These are phyloP conservation scores for Heterodera carotae DNA, from an alignment of 1,140 invertebrate species.

Conservation along the genomic window DNA sequence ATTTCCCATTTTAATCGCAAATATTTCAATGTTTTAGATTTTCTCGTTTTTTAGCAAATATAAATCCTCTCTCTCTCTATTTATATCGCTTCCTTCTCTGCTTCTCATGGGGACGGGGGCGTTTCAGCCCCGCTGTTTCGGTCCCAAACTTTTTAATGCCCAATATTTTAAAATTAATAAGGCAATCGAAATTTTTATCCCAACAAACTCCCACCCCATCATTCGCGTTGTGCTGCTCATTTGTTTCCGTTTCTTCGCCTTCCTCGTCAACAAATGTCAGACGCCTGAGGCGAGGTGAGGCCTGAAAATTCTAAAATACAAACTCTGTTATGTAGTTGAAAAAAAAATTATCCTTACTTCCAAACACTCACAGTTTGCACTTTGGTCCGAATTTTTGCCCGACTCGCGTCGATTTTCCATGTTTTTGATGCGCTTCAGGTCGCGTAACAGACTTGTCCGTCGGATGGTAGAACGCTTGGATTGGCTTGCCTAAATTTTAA, in stretches of 20 bases:
- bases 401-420: slow-evolving; percentile 46
- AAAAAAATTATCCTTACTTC: neutral
- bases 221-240: neutral
- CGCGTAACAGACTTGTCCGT: slow-evolving; percentile 55
- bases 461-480: slow-evolving; percentile 60
- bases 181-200: neutral
- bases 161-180: too few species aligned
- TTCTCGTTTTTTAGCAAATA: too few species aligned
- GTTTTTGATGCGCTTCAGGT: slow-evolving; percentile 61
- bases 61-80: too few species aligned
- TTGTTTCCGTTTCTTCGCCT: neutral
- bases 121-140: too few species aligned
- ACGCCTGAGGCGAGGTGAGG: neutral
- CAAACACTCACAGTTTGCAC: slow-evolving; percentile 55
- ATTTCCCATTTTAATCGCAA: too few species aligned
- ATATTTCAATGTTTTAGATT: too few species aligned
- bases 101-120: too few species aligned
- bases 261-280: slow-evolving; percentile 6
- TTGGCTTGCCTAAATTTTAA: slow-evolving; percentile 27
- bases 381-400: slow-evolving; percentile 29
- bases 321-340: too few species aligned
- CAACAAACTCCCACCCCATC: neutral
- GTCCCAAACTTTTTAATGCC: too few species aligned
- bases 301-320: slow-evolving; percentile 13
- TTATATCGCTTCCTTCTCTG: too few species aligned